Conservation (phyloP, 2,888 invertebrate genomes). For the Ornithoptera priamus region DNA sequence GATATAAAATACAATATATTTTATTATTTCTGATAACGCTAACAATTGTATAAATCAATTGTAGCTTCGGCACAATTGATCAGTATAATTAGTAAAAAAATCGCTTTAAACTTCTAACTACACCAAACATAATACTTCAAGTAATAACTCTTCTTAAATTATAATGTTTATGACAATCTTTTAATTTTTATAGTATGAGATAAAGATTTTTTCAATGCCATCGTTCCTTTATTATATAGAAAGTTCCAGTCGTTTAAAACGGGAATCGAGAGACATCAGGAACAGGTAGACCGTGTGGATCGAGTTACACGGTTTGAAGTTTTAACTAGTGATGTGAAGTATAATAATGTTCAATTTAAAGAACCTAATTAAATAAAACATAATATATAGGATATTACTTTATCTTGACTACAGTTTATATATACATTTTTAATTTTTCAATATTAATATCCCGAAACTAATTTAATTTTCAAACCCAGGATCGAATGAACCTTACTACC, state of each 20-base stretch:
- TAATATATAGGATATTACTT: no score
- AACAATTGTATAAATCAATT: no score
- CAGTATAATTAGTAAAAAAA: not conserved
- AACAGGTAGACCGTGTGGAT: constrained; percentile 5
- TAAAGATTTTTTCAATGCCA: not conserved
- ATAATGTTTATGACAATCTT: not conserved
- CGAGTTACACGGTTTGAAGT: constrained; percentile 16
- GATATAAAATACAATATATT: no score
- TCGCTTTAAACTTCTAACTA: no score
- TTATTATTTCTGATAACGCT: no score
- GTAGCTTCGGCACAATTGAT: no score
- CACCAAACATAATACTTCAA: no score
- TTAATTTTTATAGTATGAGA: not conserved
- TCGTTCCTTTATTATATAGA: not conserved
- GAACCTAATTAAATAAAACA: no score
- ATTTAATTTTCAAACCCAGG: no score
- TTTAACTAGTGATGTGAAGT: constrained; percentile 19
- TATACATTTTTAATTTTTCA: not conserved
- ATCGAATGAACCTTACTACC: no score
- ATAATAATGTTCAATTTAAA: not conserved
- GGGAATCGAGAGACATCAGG: constrained; percentile 10
- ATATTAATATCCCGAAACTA: no score
- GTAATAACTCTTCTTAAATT: not conserved
- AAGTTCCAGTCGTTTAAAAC: constrained; percentile 2
- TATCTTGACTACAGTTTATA: not conserved